Evolutionary conservation across 2,797 vertebrate genomes (phyloP).

Genomic region (Artibeus lituratus): DNA sequence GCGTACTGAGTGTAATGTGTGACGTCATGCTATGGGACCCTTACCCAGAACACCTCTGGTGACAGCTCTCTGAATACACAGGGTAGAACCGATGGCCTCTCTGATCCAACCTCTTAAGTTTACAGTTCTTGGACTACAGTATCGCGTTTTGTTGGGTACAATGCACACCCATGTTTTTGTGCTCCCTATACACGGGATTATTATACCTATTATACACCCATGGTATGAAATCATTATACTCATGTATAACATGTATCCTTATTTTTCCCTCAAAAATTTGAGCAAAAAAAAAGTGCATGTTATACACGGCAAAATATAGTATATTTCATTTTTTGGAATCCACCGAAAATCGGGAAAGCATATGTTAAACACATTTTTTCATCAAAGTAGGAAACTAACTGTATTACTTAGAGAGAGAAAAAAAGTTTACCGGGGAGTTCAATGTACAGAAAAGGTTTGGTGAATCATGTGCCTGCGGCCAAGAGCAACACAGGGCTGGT

Average conservation of each 20-base stretch:
- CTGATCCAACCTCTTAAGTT: neutral
- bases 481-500: rapidly evolving
- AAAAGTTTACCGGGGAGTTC: too few species aligned
- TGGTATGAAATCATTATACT: too few species aligned
- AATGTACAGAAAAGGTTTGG: rapidly evolving
- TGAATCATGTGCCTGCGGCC: rapidly evolving
- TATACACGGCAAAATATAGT: too few species aligned
- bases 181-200: too few species aligned
- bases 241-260: too few species aligned
- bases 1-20: neutral
- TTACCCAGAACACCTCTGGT: neutral
- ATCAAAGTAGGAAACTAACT: neutral
- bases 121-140: neutral
- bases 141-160: too few species aligned
- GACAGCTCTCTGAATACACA: neutral
- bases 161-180: too few species aligned
- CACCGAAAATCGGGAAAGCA: neutral
- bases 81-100: neutral
- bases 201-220: too few species aligned
- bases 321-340: neutral
- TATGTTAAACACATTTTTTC: neutral
- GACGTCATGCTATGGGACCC: too few species aligned
- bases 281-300: too few species aligned
- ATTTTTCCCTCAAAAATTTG: too few species aligned
- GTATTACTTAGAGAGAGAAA: neutral